Conservation (phyloP, 2,888 invertebrate species). For the Standfussiana lucernea region DNA sequence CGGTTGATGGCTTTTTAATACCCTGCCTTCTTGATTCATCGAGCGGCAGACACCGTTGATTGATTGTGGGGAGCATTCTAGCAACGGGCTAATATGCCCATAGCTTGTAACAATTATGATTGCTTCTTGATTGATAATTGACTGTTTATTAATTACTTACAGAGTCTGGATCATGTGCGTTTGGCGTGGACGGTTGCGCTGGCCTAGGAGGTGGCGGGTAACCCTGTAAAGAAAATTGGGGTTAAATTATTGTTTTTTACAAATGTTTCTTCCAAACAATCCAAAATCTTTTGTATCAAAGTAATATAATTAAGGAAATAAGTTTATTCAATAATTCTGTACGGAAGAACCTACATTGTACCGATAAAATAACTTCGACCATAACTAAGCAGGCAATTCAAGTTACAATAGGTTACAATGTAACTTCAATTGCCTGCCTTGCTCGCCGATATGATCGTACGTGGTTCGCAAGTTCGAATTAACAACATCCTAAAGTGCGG, state of each 20-base stretch:
- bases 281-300: not conserved
- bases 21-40: slow-evolving; percentile 74
- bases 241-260: slow-evolving; percentile 1
- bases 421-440: slow-evolving; percentile 40
- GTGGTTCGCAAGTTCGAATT: slow-evolving; percentile 47
- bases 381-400: slow-evolving; percentile 41
- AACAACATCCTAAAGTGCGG: slow-evolving; percentile 50
- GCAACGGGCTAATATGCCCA: slow-evolving; percentile 38
- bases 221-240: slow-evolving; percentile 85
- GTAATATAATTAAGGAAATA: not conserved
- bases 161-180: slow-evolving; percentile 94
- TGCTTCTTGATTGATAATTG: slow-evolving; percentile 54
- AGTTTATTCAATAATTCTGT: slow-evolving; percentile 10
- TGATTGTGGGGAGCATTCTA: slow-evolving; percentile 70
- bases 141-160: slow-evolving; percentile 88
- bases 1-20: slow-evolving; percentile 80
- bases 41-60: slow-evolving; percentile 72
- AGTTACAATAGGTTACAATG: slow-evolving; percentile 46
- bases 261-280: not conserved
- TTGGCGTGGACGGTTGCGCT: slow-evolving; percentile 94
- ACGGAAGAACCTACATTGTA: slow-evolving; percentile 17
- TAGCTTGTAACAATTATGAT: slow-evolving; percentile 56
- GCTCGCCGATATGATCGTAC: slow-evolving; percentile 42
- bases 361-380: slow-evolving; percentile 10
- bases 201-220: slow-evolving; percentile 94